These are phyloP conservation scores for Pardosa pseudoannulata DNA, from an alignment of 2,888 invertebrate species.

Conservation along the genomic window DNA sequence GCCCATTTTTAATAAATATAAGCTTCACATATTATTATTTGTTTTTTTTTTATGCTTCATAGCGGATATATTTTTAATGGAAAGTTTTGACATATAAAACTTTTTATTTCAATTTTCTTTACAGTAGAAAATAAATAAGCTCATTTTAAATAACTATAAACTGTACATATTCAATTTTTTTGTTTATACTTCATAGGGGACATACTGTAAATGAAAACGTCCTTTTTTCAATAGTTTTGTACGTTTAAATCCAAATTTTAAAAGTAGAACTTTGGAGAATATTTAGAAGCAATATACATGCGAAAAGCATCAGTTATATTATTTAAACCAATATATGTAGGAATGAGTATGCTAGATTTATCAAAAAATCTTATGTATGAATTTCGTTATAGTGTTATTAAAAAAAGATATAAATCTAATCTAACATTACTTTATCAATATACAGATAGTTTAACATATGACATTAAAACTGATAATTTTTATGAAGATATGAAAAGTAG, in stretches of 20 bases:
- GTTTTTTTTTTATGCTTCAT: too few species aligned
- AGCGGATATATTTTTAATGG: too few species aligned
- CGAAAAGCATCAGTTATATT: constrained; percentile 62
- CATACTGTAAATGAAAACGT: too few species aligned
- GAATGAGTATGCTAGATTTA: constrained; percentile 75
- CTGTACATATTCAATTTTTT: too few species aligned
- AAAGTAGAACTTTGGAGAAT: constrained; percentile 21
- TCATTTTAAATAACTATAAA: too few species aligned
- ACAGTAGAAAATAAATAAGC: too few species aligned
- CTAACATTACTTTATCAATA: constrained; percentile 75
- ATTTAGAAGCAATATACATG: constrained; percentile 40
- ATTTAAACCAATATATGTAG: constrained; percentile 75
- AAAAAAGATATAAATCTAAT: constrained; percentile 67
- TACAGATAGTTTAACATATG: constrained; percentile 75
- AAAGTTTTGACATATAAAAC: too few species aligned
- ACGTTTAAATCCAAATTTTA: constrained; percentile 67
- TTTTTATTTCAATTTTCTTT: too few species aligned
- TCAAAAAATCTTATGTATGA: constrained; percentile 75
- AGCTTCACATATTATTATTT: too few species aligned
- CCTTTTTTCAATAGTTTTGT: too few species aligned
- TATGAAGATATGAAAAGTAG: constrained; percentile 38
- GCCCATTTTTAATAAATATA: too few species aligned
- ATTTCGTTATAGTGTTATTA: constrained; percentile 73
- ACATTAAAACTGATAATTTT: constrained; percentile 66
- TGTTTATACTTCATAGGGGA: too few species aligned